Evolutionary conservation across 2,113 vertebrate species (phyloP).

Genomic region (Lycaon pictus): DNA sequence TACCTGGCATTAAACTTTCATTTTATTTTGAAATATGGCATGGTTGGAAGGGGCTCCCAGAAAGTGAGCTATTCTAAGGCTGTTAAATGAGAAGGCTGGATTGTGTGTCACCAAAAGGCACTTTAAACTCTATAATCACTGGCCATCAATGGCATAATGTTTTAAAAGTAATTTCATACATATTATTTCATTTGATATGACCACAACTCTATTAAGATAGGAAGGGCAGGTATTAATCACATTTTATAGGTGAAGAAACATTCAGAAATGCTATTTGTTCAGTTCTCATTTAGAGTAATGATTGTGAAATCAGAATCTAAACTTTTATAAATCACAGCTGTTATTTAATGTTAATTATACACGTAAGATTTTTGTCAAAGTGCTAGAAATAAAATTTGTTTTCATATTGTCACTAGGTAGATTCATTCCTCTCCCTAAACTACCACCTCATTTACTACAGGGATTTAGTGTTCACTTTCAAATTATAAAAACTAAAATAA

Average conservation of each 20-base stretch:
- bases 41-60: not conserved
- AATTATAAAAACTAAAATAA: constrained; percentile 60
- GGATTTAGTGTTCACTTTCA: constrained; percentile 29
- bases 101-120: not conserved
- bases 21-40: constrained; percentile 58
- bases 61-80: not conserved
- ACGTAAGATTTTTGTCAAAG: not conserved
- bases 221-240: not conserved
- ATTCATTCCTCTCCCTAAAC: not conserved
- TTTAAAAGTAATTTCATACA: constrained; percentile 22
- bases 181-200: constrained; percentile 27
- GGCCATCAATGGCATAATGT: not conserved
- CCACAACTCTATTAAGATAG: not conserved
- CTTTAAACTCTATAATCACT: constrained; percentile 22
- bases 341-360: not conserved
- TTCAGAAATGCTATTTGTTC: constrained; percentile 40
- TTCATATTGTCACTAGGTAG: not conserved
- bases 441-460: not conserved
- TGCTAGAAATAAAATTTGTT: constrained; percentile 53
- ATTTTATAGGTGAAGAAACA: constrained; percentile 52
- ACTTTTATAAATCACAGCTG: not conserved
- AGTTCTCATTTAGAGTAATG: constrained; percentile 46
- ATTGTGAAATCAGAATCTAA: not conserved
- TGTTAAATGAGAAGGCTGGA: not conserved
- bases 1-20: constrained; percentile 39